Evolutionary conservation across 2,888 invertebrate genomes (phyloP), one percentile per base, ranked within the genome.

Genomic region (Conchocele bisecta): DNA sequence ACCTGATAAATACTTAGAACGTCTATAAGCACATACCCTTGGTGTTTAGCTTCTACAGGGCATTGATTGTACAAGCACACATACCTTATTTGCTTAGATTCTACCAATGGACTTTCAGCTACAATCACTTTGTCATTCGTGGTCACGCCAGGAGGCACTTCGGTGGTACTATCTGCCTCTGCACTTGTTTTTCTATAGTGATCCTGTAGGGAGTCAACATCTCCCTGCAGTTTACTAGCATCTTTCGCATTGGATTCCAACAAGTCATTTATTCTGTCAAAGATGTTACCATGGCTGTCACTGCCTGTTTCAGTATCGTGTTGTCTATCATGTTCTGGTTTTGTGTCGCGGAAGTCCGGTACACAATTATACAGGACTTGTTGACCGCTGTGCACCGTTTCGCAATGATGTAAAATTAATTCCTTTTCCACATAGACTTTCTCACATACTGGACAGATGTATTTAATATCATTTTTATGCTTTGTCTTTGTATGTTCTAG

Each of bases 81-180:
- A 35, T 35, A 35, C 37, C 37, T 35, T 35, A 13, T 15, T 13
- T 13, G 37, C 37, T 35, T 15, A 13, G 11, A 15, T 35, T 15
- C 37, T 35, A 35, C n/a, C n/a, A n/a, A n/a, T n/a, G n/a, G n/a
- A n/a, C n/a, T n/a, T n/a, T n/a, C n/a, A n/a, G n/a, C n/a, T n/a
- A n/a, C n/a, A n/a, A n/a, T n/a, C n/a, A n/a, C n/a, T n/a, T n/a
- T n/a, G n/a, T n/a, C n/a, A n/a, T n/a, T n/a, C n/a, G 11, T 35
- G 37, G 37, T 13, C 37, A 26, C 22, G 9, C 28, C 48, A 9
- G 48, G 13, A 11, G 29, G 15, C 17, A 51, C 15, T n/a, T 56
- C 64, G 11, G 84, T 85, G 22, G 85, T 84, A 63, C 84, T 85
- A 64, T 84, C 85, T 7, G 85, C 83, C 57, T 85, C 85, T 1